Evolutionary conservation across 2,888 invertebrate genomes (phyloP).

Genomic region (Cephus rjabovi): DNA sequence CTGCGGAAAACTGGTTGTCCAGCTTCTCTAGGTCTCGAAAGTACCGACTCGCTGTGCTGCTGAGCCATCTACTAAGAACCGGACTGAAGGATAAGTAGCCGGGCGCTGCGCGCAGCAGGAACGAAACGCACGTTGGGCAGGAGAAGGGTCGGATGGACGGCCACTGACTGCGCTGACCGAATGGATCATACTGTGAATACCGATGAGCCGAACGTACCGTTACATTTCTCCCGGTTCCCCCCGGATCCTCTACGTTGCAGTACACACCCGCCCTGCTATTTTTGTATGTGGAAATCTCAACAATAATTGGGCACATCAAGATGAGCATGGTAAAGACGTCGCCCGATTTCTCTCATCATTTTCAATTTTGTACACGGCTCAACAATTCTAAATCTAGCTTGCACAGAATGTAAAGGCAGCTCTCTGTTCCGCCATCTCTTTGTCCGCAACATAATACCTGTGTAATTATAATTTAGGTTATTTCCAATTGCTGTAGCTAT

Average conservation of each 20-base stretch:
- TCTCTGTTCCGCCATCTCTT: background rate
- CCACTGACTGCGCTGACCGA: slow-evolving; percentile 38
- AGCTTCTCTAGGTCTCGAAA: too few species aligned
- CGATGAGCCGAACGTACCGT: slow-evolving; percentile 62
- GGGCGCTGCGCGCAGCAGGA: background rate
- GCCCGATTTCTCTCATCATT: too few species aligned
- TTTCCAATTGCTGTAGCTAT: too few species aligned
- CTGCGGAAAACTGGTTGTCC: background rate
- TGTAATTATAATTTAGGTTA: too few species aligned
- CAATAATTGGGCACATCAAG: too few species aligned
- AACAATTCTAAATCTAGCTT: background rate
- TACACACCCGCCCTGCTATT: too few species aligned
- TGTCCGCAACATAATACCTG: too few species aligned
- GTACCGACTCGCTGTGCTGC: slow-evolving; percentile 19
- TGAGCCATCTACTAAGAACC: slow-evolving; percentile 41
- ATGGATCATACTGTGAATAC: slow-evolving; percentile 61
- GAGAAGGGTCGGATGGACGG: slow-evolving; percentile 38
- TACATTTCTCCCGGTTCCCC: slow-evolving; percentile 49
- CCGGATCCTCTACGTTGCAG: too few species aligned
- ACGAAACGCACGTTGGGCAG: slow-evolving; percentile 27
- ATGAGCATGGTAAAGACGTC: too few species aligned
- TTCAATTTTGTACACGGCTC: too few species aligned
- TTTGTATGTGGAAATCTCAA: too few species aligned
- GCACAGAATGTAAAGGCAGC: slow-evolving; percentile 14
- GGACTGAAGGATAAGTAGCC: slow-evolving; percentile 24